Evolutionary conservation across 2,888 invertebrate species (phyloP).

Genomic region (Piscicola geometra): DNA sequence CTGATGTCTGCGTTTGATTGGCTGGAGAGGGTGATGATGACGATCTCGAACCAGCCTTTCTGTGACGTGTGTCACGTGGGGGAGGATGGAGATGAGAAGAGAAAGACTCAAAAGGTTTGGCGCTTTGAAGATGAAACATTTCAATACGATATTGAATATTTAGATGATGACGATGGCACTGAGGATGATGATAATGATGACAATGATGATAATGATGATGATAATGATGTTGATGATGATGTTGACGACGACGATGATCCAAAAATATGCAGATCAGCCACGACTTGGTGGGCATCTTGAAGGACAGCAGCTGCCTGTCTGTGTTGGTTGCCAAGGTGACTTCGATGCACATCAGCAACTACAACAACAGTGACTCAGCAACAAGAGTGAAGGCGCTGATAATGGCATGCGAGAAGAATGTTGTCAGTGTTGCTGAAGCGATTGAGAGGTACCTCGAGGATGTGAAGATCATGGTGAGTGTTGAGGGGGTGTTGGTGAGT

Average conservation of each 20-base stretch:
- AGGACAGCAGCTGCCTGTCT: no score
- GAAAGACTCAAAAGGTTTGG: no score
- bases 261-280: no score
- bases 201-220: conserved; percentile 29
- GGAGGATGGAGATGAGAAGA: neutral
- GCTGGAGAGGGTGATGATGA: neutral
- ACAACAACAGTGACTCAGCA: neutral
- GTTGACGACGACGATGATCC: conserved; percentile 34
- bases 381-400: conserved; percentile 26
- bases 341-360: neutral
- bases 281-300: no score
- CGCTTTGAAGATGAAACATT: no score
- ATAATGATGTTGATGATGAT: conserved; percentile 37
- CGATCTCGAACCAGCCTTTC: neutral
- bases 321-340: neutral
- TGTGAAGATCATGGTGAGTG: neutral
- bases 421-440: neutral
- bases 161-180: neutral
- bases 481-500: no score
- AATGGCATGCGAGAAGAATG: neutral
- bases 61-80: neutral
- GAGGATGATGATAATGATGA: conserved; percentile 1
- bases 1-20: no score
- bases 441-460: neutral
- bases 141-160: no score